phyloP scores from a whole-genome alignment of 2,888 invertebrate genomes.

The Polietes domitor region DNA sequence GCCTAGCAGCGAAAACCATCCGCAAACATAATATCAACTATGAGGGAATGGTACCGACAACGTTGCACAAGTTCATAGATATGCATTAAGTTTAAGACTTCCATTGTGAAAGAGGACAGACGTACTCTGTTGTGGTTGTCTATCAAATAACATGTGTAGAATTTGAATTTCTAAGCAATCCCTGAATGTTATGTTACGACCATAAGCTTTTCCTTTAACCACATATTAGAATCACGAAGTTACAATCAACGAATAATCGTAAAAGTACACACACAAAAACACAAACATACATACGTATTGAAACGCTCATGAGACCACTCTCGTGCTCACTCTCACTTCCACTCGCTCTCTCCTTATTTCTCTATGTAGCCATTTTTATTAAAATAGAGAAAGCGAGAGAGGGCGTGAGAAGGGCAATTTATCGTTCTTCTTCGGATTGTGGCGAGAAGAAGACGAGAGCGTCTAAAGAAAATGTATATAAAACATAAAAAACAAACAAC shows the following conservation, averaged over 20 bases:
- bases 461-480: conserved; percentile 2
- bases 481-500: background rate
- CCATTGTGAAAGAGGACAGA: background rate
- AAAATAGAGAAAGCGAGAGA: background rate
- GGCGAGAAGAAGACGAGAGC: background rate
- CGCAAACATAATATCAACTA: conserved; percentile 87
- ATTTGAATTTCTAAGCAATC: conserved; percentile 6
- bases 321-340: background rate
- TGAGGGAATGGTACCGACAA: conserved; percentile 82
- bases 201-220: background rate
- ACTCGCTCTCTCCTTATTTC: background rate
- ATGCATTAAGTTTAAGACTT: conserved; percentile 74
- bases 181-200: conserved; percentile 14
- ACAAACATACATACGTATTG: background rate
- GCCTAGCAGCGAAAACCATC: conserved; percentile 92
- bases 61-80: conserved; percentile 81
- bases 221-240: conserved; percentile 47
- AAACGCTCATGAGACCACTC: conserved; percentile 35
- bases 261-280: conserved; percentile 25
- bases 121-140: conserved; percentile 14
- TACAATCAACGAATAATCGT: conserved; percentile 51
- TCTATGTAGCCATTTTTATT: background rate
- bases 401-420: background rate
- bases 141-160: background rate
- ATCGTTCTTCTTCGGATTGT: background rate